These are phyloP conservation scores for Drosophila erecta DNA, from an alignment of 1,140 invertebrate species.

Conservation along the genomic window DNA sequence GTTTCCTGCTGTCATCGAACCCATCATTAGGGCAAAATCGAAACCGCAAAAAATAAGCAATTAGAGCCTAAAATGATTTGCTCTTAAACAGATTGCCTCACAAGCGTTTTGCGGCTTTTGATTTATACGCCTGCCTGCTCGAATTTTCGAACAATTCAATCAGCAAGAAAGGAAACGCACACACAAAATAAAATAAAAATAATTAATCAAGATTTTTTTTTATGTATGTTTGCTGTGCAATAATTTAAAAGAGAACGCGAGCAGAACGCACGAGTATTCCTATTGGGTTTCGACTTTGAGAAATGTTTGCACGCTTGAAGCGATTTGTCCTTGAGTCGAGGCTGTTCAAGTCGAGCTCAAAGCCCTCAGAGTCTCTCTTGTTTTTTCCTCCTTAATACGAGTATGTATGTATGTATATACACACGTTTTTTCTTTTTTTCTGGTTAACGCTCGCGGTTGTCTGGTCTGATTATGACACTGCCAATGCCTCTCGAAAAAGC, in stretches of 20 bases:
- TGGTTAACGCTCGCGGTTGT: conserved; percentile 25
- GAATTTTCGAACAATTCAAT: conserved; percentile 71
- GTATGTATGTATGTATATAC: neutral
- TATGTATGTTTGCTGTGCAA: neutral
- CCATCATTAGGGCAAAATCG: conserved; percentile 57
- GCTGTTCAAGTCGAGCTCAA: conserved; percentile 69
- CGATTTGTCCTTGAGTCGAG: conserved; percentile 76
- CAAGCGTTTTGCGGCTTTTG: conserved; percentile 56
- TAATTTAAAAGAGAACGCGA: conserved; percentile 48
- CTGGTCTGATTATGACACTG: conserved; percentile 78
- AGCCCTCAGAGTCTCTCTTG: conserved; percentile 29
- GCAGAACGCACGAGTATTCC: conserved; percentile 20
- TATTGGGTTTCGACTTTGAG: conserved; percentile 14
- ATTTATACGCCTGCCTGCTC: conserved; percentile 52
- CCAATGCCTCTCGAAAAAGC: conserved; percentile 62
- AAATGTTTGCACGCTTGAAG: conserved; percentile 72
- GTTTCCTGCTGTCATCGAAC: conserved; percentile 67
- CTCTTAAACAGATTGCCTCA: conserved; percentile 59
- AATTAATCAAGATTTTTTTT: conserved; percentile 48
- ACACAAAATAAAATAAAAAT: conserved; percentile 26
- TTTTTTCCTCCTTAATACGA: neutral
- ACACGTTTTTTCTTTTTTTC: conserved; percentile 4
- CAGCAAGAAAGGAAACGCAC: conserved; percentile 34
- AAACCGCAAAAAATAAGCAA: conserved; percentile 48
- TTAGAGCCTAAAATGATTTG: conserved; percentile 48